Evolutionary conservation across 2,113 vertebrate genomes (phyloP), one percentile per base, ranked within the genome.

Genomic region (Tichodroma muraria): DNA sequence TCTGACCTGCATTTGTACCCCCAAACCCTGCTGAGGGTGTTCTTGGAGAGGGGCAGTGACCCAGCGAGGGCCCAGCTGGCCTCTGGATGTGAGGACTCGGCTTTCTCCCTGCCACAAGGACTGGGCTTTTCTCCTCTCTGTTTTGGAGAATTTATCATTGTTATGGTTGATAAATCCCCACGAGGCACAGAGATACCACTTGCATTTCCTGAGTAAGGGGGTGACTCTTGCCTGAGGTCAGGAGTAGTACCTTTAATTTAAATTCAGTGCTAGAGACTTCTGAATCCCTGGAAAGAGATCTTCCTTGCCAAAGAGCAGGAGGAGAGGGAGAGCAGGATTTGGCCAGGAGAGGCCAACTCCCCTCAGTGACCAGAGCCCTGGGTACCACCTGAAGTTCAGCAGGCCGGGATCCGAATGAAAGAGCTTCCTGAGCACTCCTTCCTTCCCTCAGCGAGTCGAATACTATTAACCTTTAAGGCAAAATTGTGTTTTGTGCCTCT

Each of bases 401-500:
- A 27, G 72, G 42, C 47, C 83, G 76, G 60, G 85, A 37, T 91
- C 65, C 5, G 56, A 88, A 76, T 79, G 61, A 91, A 93, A 95
- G 85, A 94, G 65, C 76, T 89, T 93, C 94, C 88, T 87, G 83
- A 89, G 94, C 71, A 3, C 68, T 94, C 33, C 8, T 88, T 93
- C 93, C 91, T 94, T 70, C 82, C 93, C 93, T 94, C 44, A 15
- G 85, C n/a, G 82, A 92, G 68, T 60, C 40, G 90, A 97, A 97
- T 94, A 89, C 82, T 96, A 96, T 97, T 97, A 97, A 97, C 97
- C 96, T 97, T 97, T 97, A 97, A 97, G 95, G 96, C 91, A 97
- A 95, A 97, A 97, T 97, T 97, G 90, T 94, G 92, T 97, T 93
- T 95, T 6, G 44, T 95, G 94, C 96, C 93, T 94, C 89, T 93